phyloP scores from a whole-genome alignment of 2,888 invertebrate genomes.

The Dioctria linearis region DNA sequence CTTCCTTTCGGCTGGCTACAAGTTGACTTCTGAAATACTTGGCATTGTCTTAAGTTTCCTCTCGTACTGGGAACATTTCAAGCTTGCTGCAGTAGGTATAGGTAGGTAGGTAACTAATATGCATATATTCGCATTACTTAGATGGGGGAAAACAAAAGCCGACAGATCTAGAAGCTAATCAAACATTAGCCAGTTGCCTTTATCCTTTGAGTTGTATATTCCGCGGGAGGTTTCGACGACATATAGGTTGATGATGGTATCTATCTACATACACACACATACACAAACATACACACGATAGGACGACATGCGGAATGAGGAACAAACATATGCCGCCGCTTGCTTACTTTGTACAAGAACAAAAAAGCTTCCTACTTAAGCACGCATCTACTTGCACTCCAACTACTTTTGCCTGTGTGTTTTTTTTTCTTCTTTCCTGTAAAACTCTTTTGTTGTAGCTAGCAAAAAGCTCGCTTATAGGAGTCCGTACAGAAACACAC shows the following conservation, averaged over 20 bases:
- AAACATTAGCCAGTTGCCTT: slow-evolving; percentile 37
- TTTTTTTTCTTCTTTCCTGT: slow-evolving; percentile 15
- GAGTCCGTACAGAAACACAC: background rate
- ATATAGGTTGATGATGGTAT: too few species aligned
- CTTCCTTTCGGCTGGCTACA: background rate
- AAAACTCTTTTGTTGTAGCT: slow-evolving; percentile 44
- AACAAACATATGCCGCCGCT: background rate
- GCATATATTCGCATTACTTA: slow-evolving; percentile 5
- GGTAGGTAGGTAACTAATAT: too few species aligned
- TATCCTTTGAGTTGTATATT: slow-evolving; percentile 14
- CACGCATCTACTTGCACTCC: slow-evolving; percentile 51
- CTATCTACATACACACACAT: too few species aligned
- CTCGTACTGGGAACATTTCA: slow-evolving; percentile 6
- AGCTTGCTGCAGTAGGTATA: slow-evolving; percentile 1
- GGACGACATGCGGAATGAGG: background rate
- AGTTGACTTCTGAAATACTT: background rate
- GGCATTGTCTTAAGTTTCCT: slow-evolving; percentile 5
- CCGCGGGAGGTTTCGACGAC: background rate
- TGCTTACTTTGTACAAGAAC: slow-evolving; percentile 23
- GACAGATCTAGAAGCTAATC: slow-evolving; percentile 19
- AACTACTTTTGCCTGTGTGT: slow-evolving; percentile 28
- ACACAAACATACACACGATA: background rate
- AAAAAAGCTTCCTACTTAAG: slow-evolving; percentile 50
- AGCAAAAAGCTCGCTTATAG: slow-evolving; percentile 42
- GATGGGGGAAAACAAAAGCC: slow-evolving; percentile 24